Evolutionary conservation across 2,797 vertebrate species (phyloP).

Genomic region (Borostomias antarcticus): DNA sequence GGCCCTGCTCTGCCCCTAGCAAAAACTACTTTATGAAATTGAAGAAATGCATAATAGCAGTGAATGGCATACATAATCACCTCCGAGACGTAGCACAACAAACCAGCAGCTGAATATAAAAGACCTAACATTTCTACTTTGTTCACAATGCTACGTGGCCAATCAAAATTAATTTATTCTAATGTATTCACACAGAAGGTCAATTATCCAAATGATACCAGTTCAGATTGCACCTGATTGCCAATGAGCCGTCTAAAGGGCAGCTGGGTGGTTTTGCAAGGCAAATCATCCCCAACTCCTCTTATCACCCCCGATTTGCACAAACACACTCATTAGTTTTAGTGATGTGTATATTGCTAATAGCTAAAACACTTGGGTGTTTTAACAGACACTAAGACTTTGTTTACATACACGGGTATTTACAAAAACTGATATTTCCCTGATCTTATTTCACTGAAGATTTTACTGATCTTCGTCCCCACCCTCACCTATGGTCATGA

Average conservation of each 20-base stretch:
- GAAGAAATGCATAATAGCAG: conserved; percentile 65
- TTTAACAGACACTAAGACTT: no score
- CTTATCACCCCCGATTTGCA: conserved; percentile 26
- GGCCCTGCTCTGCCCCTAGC: conserved; percentile 39
- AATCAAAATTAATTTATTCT: conserved; percentile 86
- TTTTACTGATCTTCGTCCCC: no score
- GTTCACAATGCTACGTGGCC: conserved; percentile 74
- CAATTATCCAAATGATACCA: conserved; percentile 85
- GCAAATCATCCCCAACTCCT: conserved; percentile 59
- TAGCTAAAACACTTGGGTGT: conserved; percentile 51
- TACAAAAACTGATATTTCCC: no score
- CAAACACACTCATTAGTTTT: conserved; percentile 17
- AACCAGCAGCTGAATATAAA: conserved; percentile 72
- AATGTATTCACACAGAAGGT: conserved; percentile 84
- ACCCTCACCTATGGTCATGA: no score
- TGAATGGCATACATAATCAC: conserved; percentile 74
- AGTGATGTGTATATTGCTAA: conserved; percentile 47
- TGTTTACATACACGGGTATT: no score
- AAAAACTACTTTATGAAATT: conserved; percentile 62
- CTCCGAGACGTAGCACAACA: conserved; percentile 70
- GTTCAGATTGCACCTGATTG: conserved; percentile 78
- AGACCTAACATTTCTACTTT: conserved; percentile 71
- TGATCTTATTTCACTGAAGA: no score
- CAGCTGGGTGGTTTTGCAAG: conserved; percentile 77
- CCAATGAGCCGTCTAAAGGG: conserved; percentile 81